Percentiles rank a stretch among this genome's conserved stretches.
Conservation (phyloP, 1,140 invertebrate genomes). For the Ceratoteleas bidentatus region DNA sequence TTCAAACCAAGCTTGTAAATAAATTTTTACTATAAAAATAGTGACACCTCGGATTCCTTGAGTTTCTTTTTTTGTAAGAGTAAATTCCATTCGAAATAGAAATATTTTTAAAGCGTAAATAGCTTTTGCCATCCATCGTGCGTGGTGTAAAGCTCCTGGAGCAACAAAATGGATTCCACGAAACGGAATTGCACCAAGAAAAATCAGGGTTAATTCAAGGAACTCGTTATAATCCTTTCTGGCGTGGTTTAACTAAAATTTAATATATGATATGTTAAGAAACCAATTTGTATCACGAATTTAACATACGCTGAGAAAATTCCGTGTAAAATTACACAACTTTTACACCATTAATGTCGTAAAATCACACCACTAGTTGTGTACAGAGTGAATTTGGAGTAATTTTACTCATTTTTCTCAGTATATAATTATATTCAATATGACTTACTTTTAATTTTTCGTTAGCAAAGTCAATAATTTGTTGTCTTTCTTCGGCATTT, state of each 20-base stretch:
- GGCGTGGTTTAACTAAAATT: background rate
- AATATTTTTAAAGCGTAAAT: slow-evolving; percentile 12
- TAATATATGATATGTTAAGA: background rate
- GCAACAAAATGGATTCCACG: background rate
- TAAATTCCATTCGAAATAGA: background rate
- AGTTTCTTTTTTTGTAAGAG: background rate
- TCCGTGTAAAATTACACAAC: no score
- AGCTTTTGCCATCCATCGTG: slow-evolving; percentile 5
- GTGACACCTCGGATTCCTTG: no score
- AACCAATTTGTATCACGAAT: background rate
- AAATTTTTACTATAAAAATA: no score
- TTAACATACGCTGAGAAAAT: no score
- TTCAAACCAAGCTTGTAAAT: no score
- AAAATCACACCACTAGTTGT: no score
- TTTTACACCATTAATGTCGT: no score
- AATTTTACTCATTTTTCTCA: no score
- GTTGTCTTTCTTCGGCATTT: background rate
- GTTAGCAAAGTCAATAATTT: background rate
- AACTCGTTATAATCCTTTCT: slow-evolving; percentile 13
- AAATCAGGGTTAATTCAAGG: background rate
- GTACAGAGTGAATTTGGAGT: no score
- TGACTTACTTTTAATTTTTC: slow-evolving; percentile 2
- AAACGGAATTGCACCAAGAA: background rate
- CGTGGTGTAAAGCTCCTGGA: no score
- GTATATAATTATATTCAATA: no score